Conservation (phyloP, 2,113 vertebrate species). For the Damaliscus lunatus region DNA sequence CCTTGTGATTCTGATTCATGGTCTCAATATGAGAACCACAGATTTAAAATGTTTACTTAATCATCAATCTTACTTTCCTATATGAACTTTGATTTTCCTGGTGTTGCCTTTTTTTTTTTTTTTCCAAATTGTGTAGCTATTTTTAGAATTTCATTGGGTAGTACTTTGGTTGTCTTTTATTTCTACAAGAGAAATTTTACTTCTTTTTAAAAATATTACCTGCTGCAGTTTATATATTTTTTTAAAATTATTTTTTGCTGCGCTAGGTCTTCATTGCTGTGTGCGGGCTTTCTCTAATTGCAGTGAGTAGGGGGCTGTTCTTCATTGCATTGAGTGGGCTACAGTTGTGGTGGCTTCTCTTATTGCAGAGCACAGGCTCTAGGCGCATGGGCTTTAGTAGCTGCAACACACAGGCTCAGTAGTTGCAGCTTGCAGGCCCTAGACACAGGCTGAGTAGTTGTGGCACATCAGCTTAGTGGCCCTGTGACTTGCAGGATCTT, state of each 20-base stretch:
- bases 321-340: background rate
- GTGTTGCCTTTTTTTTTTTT: background rate
- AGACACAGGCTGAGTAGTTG: background rate
- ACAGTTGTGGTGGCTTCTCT: background rate
- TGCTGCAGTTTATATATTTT: background rate
- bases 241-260: background rate
- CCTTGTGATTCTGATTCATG: background rate
- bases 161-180: slow-evolving; percentile 15
- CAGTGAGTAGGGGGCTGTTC: background rate
- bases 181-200: background rate
- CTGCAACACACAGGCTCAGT: background rate
- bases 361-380: background rate
- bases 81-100: background rate
- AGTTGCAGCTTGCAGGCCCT: background rate
- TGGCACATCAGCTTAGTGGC: background rate
- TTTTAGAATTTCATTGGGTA: background rate
- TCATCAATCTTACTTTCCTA: background rate
- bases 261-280: background rate
- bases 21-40: background rate
- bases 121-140: background rate
- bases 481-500: background rate
- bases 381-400: background rate
- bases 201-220: background rate
- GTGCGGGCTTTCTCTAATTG: background rate
- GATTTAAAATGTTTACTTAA: slow-evolving; percentile 9